Conservation (phyloP, 2,888 invertebrate species). For the Scaptomyza polygonia region DNA sequence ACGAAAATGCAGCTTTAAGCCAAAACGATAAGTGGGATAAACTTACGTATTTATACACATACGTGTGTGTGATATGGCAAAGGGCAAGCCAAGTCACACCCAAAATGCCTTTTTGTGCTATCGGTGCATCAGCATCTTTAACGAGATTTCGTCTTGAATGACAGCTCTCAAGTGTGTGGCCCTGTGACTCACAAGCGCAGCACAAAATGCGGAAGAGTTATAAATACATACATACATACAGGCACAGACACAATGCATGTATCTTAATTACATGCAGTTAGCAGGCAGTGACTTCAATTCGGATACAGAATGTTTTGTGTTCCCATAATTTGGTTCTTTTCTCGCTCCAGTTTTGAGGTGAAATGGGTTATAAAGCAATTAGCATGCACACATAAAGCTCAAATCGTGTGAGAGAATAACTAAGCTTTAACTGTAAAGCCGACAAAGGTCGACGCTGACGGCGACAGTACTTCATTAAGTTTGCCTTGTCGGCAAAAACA, state of each 20-base stretch:
- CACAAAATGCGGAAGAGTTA: constrained; percentile 53
- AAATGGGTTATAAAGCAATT: constrained; percentile 74
- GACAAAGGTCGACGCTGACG: constrained; percentile 49
- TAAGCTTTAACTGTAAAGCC: constrained; percentile 68
- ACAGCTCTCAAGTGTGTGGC: constrained; percentile 65
- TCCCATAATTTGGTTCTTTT: constrained; percentile 23
- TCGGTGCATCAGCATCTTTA: constrained; percentile 49
- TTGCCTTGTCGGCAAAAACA: constrained; percentile 10
- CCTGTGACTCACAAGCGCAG: constrained; percentile 59
- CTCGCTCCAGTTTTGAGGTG: constrained; percentile 62
- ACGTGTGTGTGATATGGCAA: constrained; percentile 41
- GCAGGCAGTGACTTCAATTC: constrained; percentile 26
- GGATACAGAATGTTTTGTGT: constrained; percentile 17
- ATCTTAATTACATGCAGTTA: constrained; percentile 67
- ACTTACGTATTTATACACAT: constrained; percentile 7
- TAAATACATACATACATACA: constrained; percentile 25
- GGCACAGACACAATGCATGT: constrained; percentile 1
- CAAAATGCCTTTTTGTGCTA: constrained; percentile 31
- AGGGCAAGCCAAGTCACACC: constrained; percentile 53
- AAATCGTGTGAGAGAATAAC: constrained; percentile 60
- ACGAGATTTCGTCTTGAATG: constrained; percentile 59
- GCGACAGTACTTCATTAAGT: constrained; percentile 3
- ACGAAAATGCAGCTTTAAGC: constrained; percentile 22
- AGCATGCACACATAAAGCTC: constrained; percentile 56
- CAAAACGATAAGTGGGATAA: constrained; percentile 14